Evolutionary conservation across 2,113 vertebrate species (phyloP).

Genomic region (Pavo muticus): DNA sequence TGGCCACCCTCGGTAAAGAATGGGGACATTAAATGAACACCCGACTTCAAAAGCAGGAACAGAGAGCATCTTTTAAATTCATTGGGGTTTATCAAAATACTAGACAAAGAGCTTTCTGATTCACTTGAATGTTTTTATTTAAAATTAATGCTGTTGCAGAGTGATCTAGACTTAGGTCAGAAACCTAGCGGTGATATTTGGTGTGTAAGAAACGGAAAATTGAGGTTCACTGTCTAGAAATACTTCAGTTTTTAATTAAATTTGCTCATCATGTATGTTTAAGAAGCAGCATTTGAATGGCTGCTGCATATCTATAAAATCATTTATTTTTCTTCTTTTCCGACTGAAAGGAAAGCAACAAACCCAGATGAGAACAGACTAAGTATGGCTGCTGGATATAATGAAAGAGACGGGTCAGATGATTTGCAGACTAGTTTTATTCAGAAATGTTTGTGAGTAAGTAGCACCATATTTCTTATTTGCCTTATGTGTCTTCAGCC

Average conservation of each 20-base stretch:
- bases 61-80: not conserved
- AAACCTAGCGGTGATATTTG: not conserved
- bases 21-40: not conserved
- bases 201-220: not conserved
- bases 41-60: not conserved
- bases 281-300: not conserved
- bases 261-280: not conserved
- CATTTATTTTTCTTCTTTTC: not conserved
- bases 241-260: not conserved
- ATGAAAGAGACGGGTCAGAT: not conserved
- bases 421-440: not conserved
- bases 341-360: not conserved
- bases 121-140: not conserved
- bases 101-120: not conserved
- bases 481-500: not conserved
- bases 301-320: not conserved
- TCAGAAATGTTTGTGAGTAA: not conserved
- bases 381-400: not conserved
- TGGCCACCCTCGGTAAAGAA: not conserved
- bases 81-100: not conserved
- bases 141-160: not conserved
- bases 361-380: not conserved
- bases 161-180: not conserved
- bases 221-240: not conserved
- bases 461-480: not conserved